Conservation (phyloP, 2,797 vertebrate genomes). For the Ataeniobius toweri region DNA sequence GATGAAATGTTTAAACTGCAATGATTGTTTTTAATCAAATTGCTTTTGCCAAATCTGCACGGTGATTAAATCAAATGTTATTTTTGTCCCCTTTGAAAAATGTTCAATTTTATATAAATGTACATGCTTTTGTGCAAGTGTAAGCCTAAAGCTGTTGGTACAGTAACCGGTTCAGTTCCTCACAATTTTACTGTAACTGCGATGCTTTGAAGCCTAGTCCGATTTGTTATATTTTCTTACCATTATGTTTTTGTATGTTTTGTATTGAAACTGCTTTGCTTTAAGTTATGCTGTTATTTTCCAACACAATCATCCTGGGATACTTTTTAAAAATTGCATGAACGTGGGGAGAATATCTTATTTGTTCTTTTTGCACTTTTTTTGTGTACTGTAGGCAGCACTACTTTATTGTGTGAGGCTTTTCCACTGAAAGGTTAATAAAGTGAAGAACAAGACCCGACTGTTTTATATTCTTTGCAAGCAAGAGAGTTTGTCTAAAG, state of each 20-base stretch:
- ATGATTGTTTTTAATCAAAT: conserved; percentile 40
- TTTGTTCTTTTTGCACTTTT: conserved; percentile 35
- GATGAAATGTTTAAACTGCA: conserved; percentile 34
- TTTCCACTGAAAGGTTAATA: conserved; percentile 47
- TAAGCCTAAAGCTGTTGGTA: background rate
- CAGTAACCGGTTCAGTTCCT: background rate
- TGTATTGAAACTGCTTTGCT: conserved; percentile 14
- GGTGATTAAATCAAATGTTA: conserved; percentile 27
- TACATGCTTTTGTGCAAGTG: background rate
- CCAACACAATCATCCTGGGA: conserved; percentile 4
- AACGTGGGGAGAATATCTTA: conserved; percentile 12
- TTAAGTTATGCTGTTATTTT: conserved; percentile 13
- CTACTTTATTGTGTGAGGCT: conserved; percentile 42
- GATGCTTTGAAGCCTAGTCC: background rate
- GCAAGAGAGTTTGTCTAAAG: conserved; percentile 6
- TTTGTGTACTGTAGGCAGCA: conserved; percentile 39
- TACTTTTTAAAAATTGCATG: conserved; percentile 32
- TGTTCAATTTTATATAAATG: background rate
- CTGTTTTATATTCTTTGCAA: conserved; percentile 10
- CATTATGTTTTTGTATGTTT: conserved; percentile 8
- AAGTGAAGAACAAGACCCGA: conserved; percentile 33
- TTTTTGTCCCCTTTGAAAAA: conserved; percentile 6
- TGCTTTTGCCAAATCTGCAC: conserved; percentile 56
- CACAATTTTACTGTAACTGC: conserved; percentile 9
- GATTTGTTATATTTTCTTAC: background rate